Evolutionary conservation across 2,888 invertebrate genomes (phyloP).

Genomic region (Thymelicus lineola): DNA sequence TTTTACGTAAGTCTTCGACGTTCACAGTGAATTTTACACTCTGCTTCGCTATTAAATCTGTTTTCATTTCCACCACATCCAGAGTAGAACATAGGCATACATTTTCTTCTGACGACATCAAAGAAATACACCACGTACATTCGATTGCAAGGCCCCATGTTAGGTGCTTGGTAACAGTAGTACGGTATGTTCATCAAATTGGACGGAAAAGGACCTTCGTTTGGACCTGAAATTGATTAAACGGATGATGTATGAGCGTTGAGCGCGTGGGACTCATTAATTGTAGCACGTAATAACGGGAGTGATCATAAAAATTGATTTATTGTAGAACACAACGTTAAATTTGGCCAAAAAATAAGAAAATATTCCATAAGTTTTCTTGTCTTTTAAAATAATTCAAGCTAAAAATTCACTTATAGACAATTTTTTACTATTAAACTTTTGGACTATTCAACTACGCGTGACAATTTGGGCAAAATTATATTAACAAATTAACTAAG

Average conservation of each 20-base stretch:
- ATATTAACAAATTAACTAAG: too few relatives aligned
- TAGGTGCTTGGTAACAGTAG: conserved; percentile 73
- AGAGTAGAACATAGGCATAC: conserved; percentile 75
- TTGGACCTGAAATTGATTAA: conserved; percentile 62
- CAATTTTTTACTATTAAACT: too few relatives aligned
- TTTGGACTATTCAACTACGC: too few relatives aligned
- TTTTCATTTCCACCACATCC: conserved; percentile 80
- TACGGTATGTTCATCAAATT: conserved; percentile 69
- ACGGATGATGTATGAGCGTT: conserved; percentile 28
- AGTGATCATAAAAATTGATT: conserved; percentile 33
- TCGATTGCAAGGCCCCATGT: conserved; percentile 65
- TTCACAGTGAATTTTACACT: conserved; percentile 65
- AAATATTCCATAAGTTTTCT: neutral
- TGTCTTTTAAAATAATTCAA: conserved; percentile 11
- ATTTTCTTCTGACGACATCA: conserved; percentile 67
- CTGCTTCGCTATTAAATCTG: conserved; percentile 56
- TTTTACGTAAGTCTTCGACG: conserved; percentile 48
- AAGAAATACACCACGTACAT: conserved; percentile 68
- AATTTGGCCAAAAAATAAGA: conserved; percentile 1
- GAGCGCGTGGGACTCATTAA: conserved; percentile 36
- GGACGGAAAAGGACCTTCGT: conserved; percentile 70
- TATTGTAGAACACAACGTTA: conserved; percentile 16
- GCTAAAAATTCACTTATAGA: too few relatives aligned
- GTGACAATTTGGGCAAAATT: too few relatives aligned
- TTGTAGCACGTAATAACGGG: conserved; percentile 37